Percentiles rank a stretch among this genome's conserved stretches.
phyloP scores from a whole-genome alignment of 2,113 vertebrate genomes.

The Neopipo cinnamomea region DNA sequence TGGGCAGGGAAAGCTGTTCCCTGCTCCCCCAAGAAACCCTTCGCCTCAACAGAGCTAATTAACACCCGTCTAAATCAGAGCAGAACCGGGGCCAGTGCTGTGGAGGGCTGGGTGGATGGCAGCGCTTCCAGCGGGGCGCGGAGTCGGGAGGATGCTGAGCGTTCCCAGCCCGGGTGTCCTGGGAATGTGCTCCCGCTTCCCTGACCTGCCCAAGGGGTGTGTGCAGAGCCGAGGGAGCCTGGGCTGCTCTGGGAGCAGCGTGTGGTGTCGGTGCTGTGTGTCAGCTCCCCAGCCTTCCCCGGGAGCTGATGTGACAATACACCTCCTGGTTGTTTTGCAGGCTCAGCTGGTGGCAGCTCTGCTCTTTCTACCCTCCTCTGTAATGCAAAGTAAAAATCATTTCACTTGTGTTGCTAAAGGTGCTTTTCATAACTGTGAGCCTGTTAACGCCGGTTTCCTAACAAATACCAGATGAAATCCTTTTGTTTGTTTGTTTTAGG shows the following conservation, averaged over 20 bases:
- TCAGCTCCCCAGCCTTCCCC: background rate
- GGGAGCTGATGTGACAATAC: background rate
- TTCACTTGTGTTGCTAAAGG: background rate
- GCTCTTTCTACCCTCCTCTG: background rate
- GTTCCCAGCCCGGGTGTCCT: rapidly evolving
- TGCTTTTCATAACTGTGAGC: background rate
- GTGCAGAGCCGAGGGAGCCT: background rate
- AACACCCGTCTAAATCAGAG: background rate
- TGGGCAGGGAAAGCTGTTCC: background rate
- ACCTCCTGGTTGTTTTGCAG: background rate
- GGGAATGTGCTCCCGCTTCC: rapidly evolving
- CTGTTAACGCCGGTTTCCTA: background rate
- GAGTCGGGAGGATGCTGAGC: rapidly evolving
- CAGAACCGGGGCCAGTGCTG: background rate
- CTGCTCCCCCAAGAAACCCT: background rate
- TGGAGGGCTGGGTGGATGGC: rapidly evolving
- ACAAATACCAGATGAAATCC: slow-evolving; percentile 44
- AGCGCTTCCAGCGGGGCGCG: rapidly evolving
- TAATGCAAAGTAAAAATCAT: background rate
- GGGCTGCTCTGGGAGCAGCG: rapidly evolving
- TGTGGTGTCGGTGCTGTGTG: background rate
- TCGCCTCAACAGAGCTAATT: background rate
- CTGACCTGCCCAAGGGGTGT: background rate
- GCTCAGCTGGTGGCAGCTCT: background rate
- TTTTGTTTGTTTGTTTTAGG: slow-evolving; percentile 44